Evolutionary conservation across 2,797 vertebrate genomes (phyloP).

Genomic region (Falco cherrug): DNA sequence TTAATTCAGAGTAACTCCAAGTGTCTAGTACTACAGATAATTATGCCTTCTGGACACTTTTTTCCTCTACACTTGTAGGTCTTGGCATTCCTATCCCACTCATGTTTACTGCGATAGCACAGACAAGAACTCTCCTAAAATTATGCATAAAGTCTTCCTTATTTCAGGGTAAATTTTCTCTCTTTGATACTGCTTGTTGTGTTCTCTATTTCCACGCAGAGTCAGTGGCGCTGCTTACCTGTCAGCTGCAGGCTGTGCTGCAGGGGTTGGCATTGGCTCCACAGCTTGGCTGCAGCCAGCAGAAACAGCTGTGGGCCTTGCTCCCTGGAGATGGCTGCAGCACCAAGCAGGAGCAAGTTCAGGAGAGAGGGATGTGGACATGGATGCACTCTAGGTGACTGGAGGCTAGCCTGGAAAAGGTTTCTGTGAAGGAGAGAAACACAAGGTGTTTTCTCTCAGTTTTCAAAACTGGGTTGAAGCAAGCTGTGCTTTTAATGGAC

Average conservation of each 20-base stretch:
- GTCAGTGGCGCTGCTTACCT: not conserved
- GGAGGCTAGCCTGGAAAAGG: not conserved
- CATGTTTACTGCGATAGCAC: not conserved
- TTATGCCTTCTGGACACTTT: not conserved
- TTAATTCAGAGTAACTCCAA: not conserved
- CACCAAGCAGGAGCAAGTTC: not conserved
- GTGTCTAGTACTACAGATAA: not conserved
- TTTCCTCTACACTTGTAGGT: not conserved
- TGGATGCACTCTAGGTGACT: not conserved
- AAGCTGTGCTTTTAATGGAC: not conserved
- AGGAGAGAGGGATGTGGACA: not conserved
- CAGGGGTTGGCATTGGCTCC: rapidly evolving
- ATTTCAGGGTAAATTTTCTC: not conserved
- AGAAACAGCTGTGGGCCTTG: not conserved
- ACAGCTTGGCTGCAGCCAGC: rapidly evolving
- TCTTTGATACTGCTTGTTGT: not conserved
- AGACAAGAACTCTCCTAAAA: not conserved
- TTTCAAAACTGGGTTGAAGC: not conserved
- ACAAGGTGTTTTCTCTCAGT: not conserved
- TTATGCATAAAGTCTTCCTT: not conserved
- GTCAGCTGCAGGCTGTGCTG: not conserved
- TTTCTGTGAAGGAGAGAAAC: not conserved
- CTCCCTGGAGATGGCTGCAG: rapidly evolving
- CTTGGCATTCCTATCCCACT: not conserved
- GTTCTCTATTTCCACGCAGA: not conserved